Percentiles rank a stretch among this genome's conserved stretches.
These are phyloP conservation scores for Malacoctenus gilli DNA, from an alignment of 2,797 vertebrate species.

Conservation along the genomic window DNA sequence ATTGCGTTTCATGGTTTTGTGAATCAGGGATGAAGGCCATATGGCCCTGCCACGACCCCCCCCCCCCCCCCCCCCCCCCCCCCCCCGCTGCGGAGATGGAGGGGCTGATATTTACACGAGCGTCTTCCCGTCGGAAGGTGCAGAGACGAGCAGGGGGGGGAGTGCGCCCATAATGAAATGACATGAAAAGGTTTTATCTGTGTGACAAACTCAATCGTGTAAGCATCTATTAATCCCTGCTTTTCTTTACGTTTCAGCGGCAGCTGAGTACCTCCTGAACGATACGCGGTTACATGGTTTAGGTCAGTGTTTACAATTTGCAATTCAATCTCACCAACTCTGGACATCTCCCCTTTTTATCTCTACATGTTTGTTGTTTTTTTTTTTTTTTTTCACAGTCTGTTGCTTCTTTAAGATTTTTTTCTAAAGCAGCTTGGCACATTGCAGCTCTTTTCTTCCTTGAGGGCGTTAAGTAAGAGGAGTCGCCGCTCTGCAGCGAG, in stretches of 20 bases:
- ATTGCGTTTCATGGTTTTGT: too few relatives aligned
- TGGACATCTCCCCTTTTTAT: neutral
- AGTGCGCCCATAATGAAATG: too few relatives aligned
- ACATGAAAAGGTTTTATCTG: neutral
- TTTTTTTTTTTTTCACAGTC: neutral
- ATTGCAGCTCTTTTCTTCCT: too few relatives aligned
- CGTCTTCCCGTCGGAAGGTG: too few relatives aligned
- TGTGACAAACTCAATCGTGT: neutral
- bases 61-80: too few relatives aligned
- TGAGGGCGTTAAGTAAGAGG: neutral
- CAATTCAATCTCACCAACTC: neutral
- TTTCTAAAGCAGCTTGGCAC: too few relatives aligned
- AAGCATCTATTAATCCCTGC: constrained; percentile 7
- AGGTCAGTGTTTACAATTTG: neutral
- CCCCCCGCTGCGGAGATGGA: too few relatives aligned
- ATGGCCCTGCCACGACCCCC: too few relatives aligned
- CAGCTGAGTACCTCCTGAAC: constrained; percentile 6
- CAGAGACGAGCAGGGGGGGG: too few relatives aligned
- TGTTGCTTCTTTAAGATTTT: neutral
- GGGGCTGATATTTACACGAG: too few relatives aligned
- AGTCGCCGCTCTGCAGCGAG: too few relatives aligned
- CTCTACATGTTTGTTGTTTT: neutral
- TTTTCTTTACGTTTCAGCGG: constrained; percentile 20
- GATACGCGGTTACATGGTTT: neutral
- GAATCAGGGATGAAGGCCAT: too few relatives aligned